Conservation (phyloP, 2,797 vertebrate genomes). For the Tenualosa ilisha region DNA sequence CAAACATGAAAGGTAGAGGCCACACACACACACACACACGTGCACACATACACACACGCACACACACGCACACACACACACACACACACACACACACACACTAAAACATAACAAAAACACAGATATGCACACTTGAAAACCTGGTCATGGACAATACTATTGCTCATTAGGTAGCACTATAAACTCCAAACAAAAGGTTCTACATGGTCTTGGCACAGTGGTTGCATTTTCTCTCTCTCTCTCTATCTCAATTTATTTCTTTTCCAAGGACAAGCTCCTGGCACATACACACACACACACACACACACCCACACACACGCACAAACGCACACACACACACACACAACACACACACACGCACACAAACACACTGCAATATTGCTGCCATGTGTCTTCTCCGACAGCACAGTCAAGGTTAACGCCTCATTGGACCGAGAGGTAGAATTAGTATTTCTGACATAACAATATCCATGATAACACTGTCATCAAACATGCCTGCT, state of each 20-base stretch:
- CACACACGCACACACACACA: background rate
- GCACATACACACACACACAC: background rate
- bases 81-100: conserved; percentile 6
- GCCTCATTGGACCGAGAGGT: conserved; percentile 19
- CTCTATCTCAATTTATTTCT: background rate
- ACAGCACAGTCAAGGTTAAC: conserved; percentile 39
- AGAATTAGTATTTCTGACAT: conserved; percentile 29
- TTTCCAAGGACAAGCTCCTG: background rate
- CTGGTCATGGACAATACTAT: background rate
- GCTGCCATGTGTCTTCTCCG: conserved; percentile 42
- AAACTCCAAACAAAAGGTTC: background rate
- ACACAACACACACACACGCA: background rate
- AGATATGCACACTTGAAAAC: background rate
- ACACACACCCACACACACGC: background rate
- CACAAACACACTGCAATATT: conserved; percentile 13
- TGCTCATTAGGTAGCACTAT: background rate
- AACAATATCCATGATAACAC: conserved; percentile 26
- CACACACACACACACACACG: background rate
- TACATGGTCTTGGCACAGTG: background rate
- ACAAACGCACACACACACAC: background rate
- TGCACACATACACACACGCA: background rate
- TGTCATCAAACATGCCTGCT: conserved; percentile 21
- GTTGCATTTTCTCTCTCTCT: background rate
- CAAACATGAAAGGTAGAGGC: conserved; percentile 14
- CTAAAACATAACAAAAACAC: background rate